phyloP scores from a whole-genome alignment of 2,888 invertebrate genomes.

The Muscina levida region DNA sequence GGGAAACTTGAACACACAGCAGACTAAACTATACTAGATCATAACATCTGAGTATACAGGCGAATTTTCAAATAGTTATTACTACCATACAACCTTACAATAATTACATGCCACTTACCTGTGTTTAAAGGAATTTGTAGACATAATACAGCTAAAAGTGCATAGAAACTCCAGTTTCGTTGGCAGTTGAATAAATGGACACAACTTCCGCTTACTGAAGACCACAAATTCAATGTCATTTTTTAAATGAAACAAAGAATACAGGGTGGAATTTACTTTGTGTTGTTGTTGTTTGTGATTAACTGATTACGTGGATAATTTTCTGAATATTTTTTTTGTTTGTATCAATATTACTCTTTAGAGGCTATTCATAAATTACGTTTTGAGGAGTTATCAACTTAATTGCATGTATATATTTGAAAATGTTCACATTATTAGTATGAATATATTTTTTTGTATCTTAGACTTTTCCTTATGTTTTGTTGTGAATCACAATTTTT shows the following conservation, averaged over 20 bases:
- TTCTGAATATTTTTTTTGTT: too few relatives aligned
- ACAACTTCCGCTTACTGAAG: slow-evolving; percentile 58
- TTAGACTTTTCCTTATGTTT: slow-evolving; percentile 57
- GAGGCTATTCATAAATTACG: too few relatives aligned
- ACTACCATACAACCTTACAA: too few relatives aligned
- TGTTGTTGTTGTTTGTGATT: slow-evolving; percentile 14
- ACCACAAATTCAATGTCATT: slow-evolving; percentile 64
- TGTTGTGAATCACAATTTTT: slow-evolving; percentile 57
- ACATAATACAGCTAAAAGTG: slow-evolving; percentile 40
- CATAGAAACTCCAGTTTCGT: slow-evolving; percentile 37
- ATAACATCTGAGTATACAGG: too few relatives aligned
- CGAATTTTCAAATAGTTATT: too few relatives aligned
- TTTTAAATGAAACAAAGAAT: slow-evolving; percentile 29
- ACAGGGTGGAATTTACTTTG: slow-evolving; percentile 13
- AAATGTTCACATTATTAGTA: too few relatives aligned
- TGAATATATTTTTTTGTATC: slow-evolving; percentile 55
- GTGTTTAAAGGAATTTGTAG: slow-evolving; percentile 45
- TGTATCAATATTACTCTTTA: too few relatives aligned
- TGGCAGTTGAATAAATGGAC: slow-evolving; percentile 21
- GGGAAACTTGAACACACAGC: slow-evolving; percentile 58
- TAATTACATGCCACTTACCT: slow-evolving; percentile 35
- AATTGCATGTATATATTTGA: background rate
- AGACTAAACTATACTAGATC: slow-evolving; percentile 42
- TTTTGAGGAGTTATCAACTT: background rate
- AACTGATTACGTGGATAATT: slow-evolving; percentile 59